Base-by-base conservation (phyloP, 37 sponge, comb jelly and placozoan species). In the Geodia barretti region DNA sequence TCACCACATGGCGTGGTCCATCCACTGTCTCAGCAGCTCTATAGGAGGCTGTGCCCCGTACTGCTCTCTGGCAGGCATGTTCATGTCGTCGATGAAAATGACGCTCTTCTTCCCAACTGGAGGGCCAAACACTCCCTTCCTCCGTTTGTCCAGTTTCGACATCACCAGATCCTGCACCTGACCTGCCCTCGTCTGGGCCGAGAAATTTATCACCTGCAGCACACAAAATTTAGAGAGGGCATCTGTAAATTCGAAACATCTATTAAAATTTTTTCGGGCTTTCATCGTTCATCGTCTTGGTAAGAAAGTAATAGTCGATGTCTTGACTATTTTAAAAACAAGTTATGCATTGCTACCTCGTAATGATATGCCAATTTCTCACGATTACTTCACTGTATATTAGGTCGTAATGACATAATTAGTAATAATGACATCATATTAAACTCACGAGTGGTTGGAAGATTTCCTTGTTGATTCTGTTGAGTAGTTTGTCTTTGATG, bases 31-130 rank as follows among this genome's bases (percentile, higher is more conserved):
- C 28, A 98, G 85, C 64, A 98, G 79, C 77, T 98, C 99, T 59
- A 98, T 98, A 31, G 99, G 99, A 36, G 99, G 99, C 75, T 98
- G 99, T n/a, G 99, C 97, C n/a, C 99, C 99, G 65, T 98, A 98
- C 33, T 83, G 80, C 84, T 98, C 99, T 26, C 87, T 82, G 8
- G 93, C 87, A 11, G 99, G 99, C 99, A 98, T 98, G 79, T 98
- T 98, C 85, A 98, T 40, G 54, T 98, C 99, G 61, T 98, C 99
- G n/a, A 98, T 94, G 81, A 98, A 98, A 23, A 98, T 91, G 33
- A 97, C 91, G 78, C 90, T 82, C 84, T 85, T 93, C 89, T 98
- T 98, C 8, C 99, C 99, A 84, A 93, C 72, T 14, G 94, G 95
- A 54, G 99, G 99, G 43, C 99, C 99, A 83, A 77, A 98, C 34